phyloP scores from a whole-genome alignment of 2,888 invertebrate species.

The Nomada fabriciana region DNA sequence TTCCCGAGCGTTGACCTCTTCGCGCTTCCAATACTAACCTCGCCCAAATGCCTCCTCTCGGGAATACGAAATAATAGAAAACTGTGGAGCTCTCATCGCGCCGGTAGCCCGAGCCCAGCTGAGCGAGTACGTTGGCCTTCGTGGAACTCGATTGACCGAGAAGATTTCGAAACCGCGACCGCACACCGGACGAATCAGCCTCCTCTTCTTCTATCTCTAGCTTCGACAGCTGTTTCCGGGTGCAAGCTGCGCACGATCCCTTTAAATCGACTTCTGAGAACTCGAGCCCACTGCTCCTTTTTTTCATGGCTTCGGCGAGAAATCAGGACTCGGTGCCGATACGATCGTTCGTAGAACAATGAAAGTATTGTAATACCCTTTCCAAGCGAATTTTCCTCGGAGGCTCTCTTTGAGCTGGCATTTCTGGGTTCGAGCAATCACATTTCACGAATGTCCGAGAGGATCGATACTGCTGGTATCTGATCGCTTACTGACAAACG shows the following conservation, averaged over 20 bases:
- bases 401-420: neutral
- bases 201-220: neutral
- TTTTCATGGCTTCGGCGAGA: neutral
- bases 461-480: neutral
- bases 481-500: neutral
- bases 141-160: conserved; percentile 54
- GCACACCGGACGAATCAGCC: neutral
- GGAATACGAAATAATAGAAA: conserved; percentile 75
- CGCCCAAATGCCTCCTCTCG: conserved; percentile 75
- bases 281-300: neutral
- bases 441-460: neutral
- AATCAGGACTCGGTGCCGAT: conserved; percentile 3
- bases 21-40: conserved; percentile 80
- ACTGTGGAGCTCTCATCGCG: conserved; percentile 39
- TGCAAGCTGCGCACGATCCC: conserved; percentile 1
- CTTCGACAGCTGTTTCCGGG: conserved; percentile 37
- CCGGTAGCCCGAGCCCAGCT: neutral
- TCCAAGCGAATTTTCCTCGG: conserved; percentile 6
- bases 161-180: conserved; percentile 18
- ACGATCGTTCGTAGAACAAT: neutral
- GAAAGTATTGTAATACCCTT: conserved; percentile 14
- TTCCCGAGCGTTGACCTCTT: conserved; percentile 82
- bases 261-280: conserved; percentile 41
- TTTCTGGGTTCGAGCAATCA: neutral
- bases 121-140: conserved; percentile 29